phyloP scores from a whole-genome alignment of 1,140 invertebrate genomes.

The Drosophila tristis region DNA sequence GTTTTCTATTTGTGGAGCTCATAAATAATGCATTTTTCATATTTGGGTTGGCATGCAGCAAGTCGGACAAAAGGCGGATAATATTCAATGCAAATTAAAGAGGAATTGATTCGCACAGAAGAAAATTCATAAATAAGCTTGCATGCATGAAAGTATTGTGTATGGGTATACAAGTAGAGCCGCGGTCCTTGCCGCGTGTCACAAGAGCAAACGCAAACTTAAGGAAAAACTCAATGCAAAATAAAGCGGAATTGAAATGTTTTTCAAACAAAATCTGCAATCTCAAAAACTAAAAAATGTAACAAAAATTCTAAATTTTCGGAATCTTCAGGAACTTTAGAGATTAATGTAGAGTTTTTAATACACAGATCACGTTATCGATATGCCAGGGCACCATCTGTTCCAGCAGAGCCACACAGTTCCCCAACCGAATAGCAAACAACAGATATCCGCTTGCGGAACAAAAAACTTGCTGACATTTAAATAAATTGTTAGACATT shows the following conservation, averaged over 20 bases:
- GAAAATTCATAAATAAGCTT: no score
- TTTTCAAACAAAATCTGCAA: no score
- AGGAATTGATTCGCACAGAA: no score
- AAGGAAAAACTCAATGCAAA: neutral
- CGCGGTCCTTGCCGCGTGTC: no score
- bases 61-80: no score
- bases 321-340: neutral
- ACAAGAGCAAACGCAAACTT: no score
- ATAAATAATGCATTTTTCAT: conserved; percentile 18
- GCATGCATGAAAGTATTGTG: no score
- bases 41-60: neutral
- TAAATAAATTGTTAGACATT: conserved; percentile 79
- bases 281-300: neutral
- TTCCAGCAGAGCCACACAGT: conserved; percentile 13
- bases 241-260: no score
- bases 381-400: conserved; percentile 43
- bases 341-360: neutral
- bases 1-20: conserved; percentile 12
- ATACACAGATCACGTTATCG: conserved; percentile 37
- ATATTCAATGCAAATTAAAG: no score
- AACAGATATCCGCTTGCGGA: conserved; percentile 6
- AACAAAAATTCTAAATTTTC: neutral
- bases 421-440: conserved; percentile 29
- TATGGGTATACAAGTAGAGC: no score
- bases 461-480: conserved; percentile 75